Evolutionary conservation across 2,797 vertebrate species (phyloP), one percentile per base, ranked within the genome.

Genomic region (Cyprinella venusta): DNA sequence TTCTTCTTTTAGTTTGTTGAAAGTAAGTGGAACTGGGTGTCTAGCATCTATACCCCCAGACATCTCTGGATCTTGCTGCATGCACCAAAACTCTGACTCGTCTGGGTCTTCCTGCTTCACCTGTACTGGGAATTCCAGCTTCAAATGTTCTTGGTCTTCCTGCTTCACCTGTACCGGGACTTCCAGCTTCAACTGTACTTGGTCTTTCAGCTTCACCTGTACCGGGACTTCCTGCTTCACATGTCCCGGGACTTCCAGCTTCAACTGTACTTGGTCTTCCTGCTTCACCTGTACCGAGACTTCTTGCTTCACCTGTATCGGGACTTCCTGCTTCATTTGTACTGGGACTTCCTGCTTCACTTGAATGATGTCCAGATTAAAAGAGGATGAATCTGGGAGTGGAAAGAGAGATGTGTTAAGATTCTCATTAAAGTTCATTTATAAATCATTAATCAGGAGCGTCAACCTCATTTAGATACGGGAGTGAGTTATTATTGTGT

Each of bases 1-100:
- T 33, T 56, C 21, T 40, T 59, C 52, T 76, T 76, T 76, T n/a
- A 40, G 36, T 59, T 40, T 59, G 74, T 76, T 61, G 36, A 59
- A 54, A 76, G 52, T 8, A 76, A 76, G 72, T 59, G 33, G 52
- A 75, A 75, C 33, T 40, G 21, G 52, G 19, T 59, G 52, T 56
- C 19, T n/a, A 56, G 52, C 21, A 36, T 59, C 52, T 59, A 40
- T 1, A 40, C 52, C 52, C 52, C 36, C 52, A 59, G 52, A 76
- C 52, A 59, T 40, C 72, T 76, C 52, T 40, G 72, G 38, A 76
- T 24, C 36, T n/a, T 40, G 52, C 21, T 56, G 50, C 71, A 74
- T 36, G 52, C 52, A 56, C 33, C 33, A 74, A 40, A 38, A 40
- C n/a, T 59, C 72, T 9, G 33, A 52, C 16, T 74, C 48, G 8